Evolutionary conservation across 2,797 vertebrate species (phyloP).

Genomic region (Pseudopleuronectes americanus): DNA sequence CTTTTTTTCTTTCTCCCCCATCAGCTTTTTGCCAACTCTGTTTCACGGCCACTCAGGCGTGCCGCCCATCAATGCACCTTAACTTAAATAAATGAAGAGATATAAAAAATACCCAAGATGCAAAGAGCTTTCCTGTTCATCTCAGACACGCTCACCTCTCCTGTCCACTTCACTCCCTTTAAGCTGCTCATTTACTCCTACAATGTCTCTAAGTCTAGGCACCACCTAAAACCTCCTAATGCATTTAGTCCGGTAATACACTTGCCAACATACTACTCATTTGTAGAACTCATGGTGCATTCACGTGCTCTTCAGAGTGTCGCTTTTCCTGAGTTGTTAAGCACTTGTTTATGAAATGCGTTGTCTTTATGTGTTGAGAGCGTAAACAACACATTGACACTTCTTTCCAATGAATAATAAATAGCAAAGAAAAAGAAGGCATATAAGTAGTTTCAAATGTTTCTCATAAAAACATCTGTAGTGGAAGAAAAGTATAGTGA

Average conservation of each 20-base stretch:
- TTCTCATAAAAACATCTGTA: too few relatives aligned
- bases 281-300: not conserved
- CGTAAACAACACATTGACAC: too few relatives aligned
- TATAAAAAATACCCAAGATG: conserved; percentile 48
- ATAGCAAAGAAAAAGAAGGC: too few relatives aligned
- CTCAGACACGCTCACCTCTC: conserved; percentile 36
- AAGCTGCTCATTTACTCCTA: not conserved
- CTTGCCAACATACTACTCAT: not conserved
- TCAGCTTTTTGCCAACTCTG: conserved; percentile 91
- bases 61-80: conserved; percentile 86
- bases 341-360: too few relatives aligned
- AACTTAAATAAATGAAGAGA: conserved; percentile 74
- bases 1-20: conserved; percentile 68
- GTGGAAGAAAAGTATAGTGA: too few relatives aligned
- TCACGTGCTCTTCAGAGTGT: too few relatives aligned
- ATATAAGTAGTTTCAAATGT: too few relatives aligned
- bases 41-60: conserved; percentile 89
- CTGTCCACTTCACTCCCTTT: conserved; percentile 22
- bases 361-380: too few relatives aligned
- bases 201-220: not conserved
- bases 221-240: not conserved
- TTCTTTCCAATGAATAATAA: too few relatives aligned
- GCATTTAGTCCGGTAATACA: not conserved
- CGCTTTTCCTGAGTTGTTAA: too few relatives aligned
- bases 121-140: conserved; percentile 29